A percentile compares a stretch with the other conserved stretches of the same genome.
Conservation (phyloP, 1,140 invertebrate genomes). For the Drosophila miranda region DNA sequence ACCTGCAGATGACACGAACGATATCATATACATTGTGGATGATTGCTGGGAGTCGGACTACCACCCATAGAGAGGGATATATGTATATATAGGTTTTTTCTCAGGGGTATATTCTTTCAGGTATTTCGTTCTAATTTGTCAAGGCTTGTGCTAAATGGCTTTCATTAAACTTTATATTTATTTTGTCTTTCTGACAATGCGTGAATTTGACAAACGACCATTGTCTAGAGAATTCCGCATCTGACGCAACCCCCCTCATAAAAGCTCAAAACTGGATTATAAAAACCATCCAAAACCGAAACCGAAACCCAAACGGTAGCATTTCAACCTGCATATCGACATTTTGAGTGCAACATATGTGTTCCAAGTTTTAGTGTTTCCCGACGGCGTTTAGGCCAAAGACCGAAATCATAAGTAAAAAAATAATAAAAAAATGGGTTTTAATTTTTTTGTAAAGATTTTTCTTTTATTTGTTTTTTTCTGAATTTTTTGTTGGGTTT, state of each 20-base stretch:
- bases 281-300: constrained; percentile 1
- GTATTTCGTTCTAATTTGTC: constrained; percentile 41
- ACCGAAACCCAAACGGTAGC: no score
- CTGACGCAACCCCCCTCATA: constrained; percentile 11
- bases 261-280: constrained; percentile 25
- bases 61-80: not conserved
- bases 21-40: constrained; percentile 8
- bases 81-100: not conserved
- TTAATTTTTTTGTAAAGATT: constrained; percentile 74
- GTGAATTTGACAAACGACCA: constrained; percentile 29
- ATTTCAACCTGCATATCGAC: constrained; percentile 11
- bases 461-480: constrained; percentile 79
- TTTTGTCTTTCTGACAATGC: constrained; percentile 31
- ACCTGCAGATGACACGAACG: constrained; percentile 10
- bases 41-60: no score
- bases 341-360: constrained; percentile 11
- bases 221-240: constrained; percentile 32
- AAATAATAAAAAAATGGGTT: constrained; percentile 30
- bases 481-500: constrained; percentile 54
- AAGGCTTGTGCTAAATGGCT: constrained; percentile 21
- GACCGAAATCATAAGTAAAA: constrained; percentile 5
- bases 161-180: constrained; percentile 12
- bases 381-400: constrained; percentile 43
- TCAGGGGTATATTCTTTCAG: constrained; percentile 13
- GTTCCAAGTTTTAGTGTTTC: constrained; percentile 9